phyloP scores from a whole-genome alignment of 2,888 invertebrate genomes.

The Nephrotoma flavescens region DNA sequence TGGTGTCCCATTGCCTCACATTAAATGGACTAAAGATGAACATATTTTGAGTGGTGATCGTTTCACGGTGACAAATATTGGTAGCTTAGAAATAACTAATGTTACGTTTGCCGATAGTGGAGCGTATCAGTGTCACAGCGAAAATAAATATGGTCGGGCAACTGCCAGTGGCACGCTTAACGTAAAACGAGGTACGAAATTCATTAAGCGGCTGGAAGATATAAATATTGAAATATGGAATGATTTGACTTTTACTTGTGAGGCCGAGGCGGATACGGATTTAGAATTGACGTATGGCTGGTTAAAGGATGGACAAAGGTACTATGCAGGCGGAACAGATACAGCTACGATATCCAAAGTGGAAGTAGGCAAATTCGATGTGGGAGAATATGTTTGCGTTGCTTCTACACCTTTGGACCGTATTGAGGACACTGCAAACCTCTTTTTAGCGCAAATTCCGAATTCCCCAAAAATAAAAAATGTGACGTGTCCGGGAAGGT shows the following conservation, averaged over 20 bases:
- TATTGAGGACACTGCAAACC: conserved; percentile 68
- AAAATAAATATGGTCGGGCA: conserved; percentile 81
- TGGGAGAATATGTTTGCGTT: conserved; percentile 88
- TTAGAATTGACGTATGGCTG: conserved; percentile 67
- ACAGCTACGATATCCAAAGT: conserved; percentile 61
- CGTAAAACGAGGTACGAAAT: conserved; percentile 78
- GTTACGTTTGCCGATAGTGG: conserved; percentile 83
- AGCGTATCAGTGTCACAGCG: conserved; percentile 81
- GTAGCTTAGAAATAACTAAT: conserved; percentile 68
- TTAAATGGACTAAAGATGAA: conserved; percentile 77
- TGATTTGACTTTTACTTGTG: conserved; percentile 38
- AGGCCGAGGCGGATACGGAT: conserved; percentile 79
- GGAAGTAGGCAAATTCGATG: conserved; percentile 63
- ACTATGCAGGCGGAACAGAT: conserved; percentile 25
- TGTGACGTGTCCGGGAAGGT: conserved; percentile 52
- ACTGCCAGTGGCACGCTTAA: conserved; percentile 63
- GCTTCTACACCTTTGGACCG: conserved; percentile 82
- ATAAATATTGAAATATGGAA: conserved; percentile 58
- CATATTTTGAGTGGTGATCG: conserved; percentile 82
- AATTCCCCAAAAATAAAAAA: conserved; percentile 60
- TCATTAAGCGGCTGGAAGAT: conserved; percentile 76
- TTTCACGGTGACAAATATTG: conserved; percentile 58
- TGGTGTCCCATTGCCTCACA: conserved; percentile 88
- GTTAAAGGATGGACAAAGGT: conserved; percentile 55
- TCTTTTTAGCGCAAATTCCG: conserved; percentile 75